Base-by-base conservation (phyloP, 2,888 invertebrate genomes). In the Myopa testacea region DNA sequence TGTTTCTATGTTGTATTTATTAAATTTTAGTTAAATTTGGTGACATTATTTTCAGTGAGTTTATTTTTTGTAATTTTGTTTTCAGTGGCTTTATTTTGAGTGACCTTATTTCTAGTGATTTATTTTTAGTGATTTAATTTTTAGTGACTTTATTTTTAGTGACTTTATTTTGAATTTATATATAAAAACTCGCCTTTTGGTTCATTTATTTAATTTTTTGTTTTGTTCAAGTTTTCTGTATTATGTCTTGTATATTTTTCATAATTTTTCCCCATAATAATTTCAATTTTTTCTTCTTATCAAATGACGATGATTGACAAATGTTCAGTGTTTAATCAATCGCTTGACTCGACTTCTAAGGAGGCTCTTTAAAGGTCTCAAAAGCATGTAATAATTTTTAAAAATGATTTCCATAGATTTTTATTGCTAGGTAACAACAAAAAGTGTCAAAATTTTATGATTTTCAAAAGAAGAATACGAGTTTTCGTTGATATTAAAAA, bases 401-500 rank as follows among this genome's bases (percentile, higher is more conserved):
- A 14, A 37, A 14, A n/a, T 40, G 3, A n/a, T 38, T n/a, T 10
- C 8, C 37, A 6, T 40, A 67, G 67, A 37, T 38, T 67, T 67
- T 40, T 3, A n/a, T 34, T 40, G 16, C 37, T 40, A 67, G 16
- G 16, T n/a, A 67, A 67, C 40, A 55, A 55, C 5, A 67, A 67
- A 70, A 55, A 70, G 34, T 37, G 37, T 50, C 50, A 70, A 70
- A 70, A 52, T 70, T 50, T 10, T 70, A 52, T 52, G 37, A 70
- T 70, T 70, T 70, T 55, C 50, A 52, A 52, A 55, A 52, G 16
- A 19, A 70, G 40, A 69, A 45, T 45, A 8, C 45, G 6, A 45
- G 26, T 50, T 67, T 16, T 38, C 14, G 10, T 16, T n/a, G 19
- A 70, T 40, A 50, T 70, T 8, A 50, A 10, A 26, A 55, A 34